Evolutionary conservation across 1,140 invertebrate species (phyloP), one percentile per base, ranked within the genome.

Genomic region (Chironomus tepperi): DNA sequence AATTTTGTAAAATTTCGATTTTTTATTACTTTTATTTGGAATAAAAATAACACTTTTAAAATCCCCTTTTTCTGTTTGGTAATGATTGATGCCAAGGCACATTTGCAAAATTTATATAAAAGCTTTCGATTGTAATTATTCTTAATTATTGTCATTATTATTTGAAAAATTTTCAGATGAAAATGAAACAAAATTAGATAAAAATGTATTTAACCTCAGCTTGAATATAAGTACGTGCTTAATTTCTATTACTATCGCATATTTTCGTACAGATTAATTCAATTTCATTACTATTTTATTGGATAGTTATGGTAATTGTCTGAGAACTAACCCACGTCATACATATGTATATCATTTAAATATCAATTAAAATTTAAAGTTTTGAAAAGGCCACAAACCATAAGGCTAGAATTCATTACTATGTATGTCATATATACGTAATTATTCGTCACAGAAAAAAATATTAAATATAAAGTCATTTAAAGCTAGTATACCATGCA

Each of bases 391-490:
- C 24, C 24, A 34, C 24, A 5, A 34, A 34, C 24, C 24, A 34
- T 34, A 34, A 34, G 24, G 24, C 24, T 34, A 34, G 24, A 34
- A 34, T 34, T 34, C 24, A 34, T 34, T 34, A 34, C 24, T 34
- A 34, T 34, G 24, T 34, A 34, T 34, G 24, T 34, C 24, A 34
- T 2, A 34, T 34, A 34, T 34, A 34, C 24, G 24, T 34, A 34
- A 34, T 34, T 34, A 34, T 34, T 34, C 24, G 24, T 34, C 24
- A 34, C 24, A 34, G 24, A 5, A 34, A 34, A 34, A 2, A 34
- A 34, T 34, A 34, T 34, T 34, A 1, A 34, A 47, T 24, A 6
- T 73, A 73, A 12, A 80, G 79, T 77, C 77, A 80, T 78, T 79
- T 75, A 76, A 76, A 80, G 77, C 79, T 78, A 74, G n/a, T 57